Conservation (phyloP, 2,113 vertebrate species). For the Coptodon bakossiorum region DNA sequence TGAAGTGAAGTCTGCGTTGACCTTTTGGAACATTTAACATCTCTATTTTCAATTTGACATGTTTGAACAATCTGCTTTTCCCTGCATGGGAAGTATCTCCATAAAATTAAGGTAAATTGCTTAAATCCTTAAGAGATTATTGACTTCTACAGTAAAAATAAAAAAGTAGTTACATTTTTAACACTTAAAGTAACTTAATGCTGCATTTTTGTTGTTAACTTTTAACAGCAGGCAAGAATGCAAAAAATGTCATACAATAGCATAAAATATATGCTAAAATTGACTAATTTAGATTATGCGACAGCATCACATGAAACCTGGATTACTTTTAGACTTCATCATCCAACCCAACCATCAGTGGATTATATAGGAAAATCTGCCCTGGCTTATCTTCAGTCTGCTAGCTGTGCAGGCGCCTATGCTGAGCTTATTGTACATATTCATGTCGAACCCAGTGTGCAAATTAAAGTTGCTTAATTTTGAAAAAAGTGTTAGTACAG, state of each 20-base stretch:
- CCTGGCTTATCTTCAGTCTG: neutral
- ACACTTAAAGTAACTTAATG: neutral
- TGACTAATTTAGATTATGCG: neutral
- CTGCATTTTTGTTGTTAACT: neutral
- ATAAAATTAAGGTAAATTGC: neutral
- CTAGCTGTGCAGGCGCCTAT: neutral
- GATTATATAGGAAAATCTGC: neutral
- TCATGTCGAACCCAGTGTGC: neutral
- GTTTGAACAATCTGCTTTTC: neutral
- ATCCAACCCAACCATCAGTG: neutral
- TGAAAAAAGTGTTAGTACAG: neutral
- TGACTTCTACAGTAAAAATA: neutral
- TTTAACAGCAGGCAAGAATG: neutral
- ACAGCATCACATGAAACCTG: neutral
- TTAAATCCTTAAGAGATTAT: neutral
- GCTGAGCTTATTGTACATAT: neutral
- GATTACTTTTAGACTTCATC: neutral
- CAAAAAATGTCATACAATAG: neutral
- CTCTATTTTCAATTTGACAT: neutral
- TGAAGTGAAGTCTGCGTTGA: neutral
- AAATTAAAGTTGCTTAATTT: neutral
- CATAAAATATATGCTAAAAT: neutral
- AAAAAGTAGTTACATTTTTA: neutral
- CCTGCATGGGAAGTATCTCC: neutral
- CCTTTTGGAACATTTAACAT: neutral